A percentile compares a stretch with the other conserved stretches of the same genome.
Conservation (phyloP, 2,797 vertebrate species). For the Syngnathus acus region DNA sequence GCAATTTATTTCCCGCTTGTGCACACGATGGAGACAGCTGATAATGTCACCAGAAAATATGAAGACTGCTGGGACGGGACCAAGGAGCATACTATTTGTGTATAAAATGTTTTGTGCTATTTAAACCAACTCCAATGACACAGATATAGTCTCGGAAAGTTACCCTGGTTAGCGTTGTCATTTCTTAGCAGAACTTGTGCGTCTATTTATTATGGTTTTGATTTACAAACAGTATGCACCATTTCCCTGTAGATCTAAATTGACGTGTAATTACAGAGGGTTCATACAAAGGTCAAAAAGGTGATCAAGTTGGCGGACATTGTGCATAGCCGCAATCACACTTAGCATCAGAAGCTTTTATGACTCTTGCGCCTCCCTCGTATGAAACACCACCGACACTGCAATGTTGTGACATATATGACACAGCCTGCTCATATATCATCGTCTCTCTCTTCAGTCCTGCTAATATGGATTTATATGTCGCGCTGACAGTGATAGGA, state of each 20-base stretch:
- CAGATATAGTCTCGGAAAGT: constrained; percentile 30
- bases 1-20: constrained; percentile 75
- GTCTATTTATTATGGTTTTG: constrained; percentile 20
- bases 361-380: constrained; percentile 18
- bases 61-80: constrained; percentile 73
- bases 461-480: constrained; percentile 75
- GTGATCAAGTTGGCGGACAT: constrained; percentile 41
- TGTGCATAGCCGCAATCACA: constrained; percentile 47
- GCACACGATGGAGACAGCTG: constrained; percentile 72
- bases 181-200: constrained; percentile 19
- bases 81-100: constrained; percentile 75
- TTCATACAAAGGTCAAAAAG: constrained; percentile 57
- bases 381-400: constrained; percentile 46
- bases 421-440: constrained; percentile 60
- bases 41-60: constrained; percentile 78
- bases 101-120: constrained; percentile 70
- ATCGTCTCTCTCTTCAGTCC: constrained; percentile 61
- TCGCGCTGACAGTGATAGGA: constrained; percentile 53
- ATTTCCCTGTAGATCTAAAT: constrained; percentile 35
- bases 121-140: constrained; percentile 19
- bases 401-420: constrained; percentile 63
- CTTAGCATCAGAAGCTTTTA: constrained; percentile 41
- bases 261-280: constrained; percentile 50
- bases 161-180: constrained; percentile 43
- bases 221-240: constrained; percentile 41